These are phyloP conservation scores for Podabrus alpinus DNA, from an alignment of 2,888 invertebrate genomes.

Conservation along the genomic window DNA sequence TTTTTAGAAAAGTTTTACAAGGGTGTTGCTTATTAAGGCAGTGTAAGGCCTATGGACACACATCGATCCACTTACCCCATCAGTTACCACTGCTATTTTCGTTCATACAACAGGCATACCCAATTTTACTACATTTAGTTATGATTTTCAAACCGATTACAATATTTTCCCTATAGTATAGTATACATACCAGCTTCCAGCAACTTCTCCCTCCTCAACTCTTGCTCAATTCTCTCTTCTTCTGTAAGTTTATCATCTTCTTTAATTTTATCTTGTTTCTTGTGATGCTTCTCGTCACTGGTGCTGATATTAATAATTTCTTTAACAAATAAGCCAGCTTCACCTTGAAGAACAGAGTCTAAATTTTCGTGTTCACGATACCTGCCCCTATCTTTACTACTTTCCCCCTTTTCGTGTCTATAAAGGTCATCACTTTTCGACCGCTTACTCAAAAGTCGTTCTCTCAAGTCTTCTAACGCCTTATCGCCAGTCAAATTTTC, in stretches of 20 bases:
- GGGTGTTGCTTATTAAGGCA: too few relatives aligned
- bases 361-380: slow-evolving; percentile 40
- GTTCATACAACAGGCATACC: too few relatives aligned
- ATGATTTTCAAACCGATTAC: too few relatives aligned
- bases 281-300: slow-evolving; percentile 42
- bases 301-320: slow-evolving; percentile 54
- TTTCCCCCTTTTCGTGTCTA: slow-evolving; percentile 39
- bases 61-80: too few relatives aligned
- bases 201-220: slow-evolving; percentile 68
- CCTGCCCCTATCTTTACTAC: slow-evolving; percentile 40
- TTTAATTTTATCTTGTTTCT: slow-evolving; percentile 38
- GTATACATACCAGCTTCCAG: slow-evolving; percentile 70
- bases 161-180: too few relatives aligned
- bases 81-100: too few relatives aligned
- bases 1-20: too few relatives aligned
- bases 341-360: slow-evolving; percentile 50
- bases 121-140: too few relatives aligned
- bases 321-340: slow-evolving; percentile 54
- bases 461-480: slow-evolving; percentile 76
- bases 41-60: too few relatives aligned
- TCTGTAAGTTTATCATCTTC: slow-evolving; percentile 58
- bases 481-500: slow-evolving; percentile 62
- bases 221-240: slow-evolving; percentile 53
- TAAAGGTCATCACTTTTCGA: slow-evolving; percentile 62
- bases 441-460: slow-evolving; percentile 71